Evolutionary conservation across 2,797 vertebrate genomes (phyloP), one percentile per base, ranked within the genome.

Genomic region (Helarctos malayanus): DNA sequence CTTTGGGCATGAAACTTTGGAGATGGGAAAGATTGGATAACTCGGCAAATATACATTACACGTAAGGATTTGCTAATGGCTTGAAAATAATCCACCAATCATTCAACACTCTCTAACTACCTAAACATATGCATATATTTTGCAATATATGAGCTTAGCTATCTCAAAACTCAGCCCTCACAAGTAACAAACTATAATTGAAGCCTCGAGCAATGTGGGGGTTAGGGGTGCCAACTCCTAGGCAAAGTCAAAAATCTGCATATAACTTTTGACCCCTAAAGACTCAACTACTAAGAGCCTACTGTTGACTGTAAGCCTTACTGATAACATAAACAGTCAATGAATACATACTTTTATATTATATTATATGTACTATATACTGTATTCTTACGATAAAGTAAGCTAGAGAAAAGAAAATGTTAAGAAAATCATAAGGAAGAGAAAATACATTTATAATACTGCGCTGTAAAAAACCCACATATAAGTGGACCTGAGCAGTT

Each of bases 151-250:
- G 86, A 87, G 25, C 19, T 88, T 63, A 80, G 45, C 5, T 84
- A 35, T 95, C 25, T 61, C 35, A 94, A 61, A 86, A 89, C 63
- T 92, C 49, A 94, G 16, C 65, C 29, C 21, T 94, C 45, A 92
- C 54, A 56, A 91, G 49, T 57, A 89, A 85, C 38, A 49, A 80
- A 81, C 59, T 57, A 32, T 27, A 75, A 47, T 2, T 75, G 27
- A 75, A 75, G 25, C 27, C 27, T 75, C 16, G 2, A 18, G 15
- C 73, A 75, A 32, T 49, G 71, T 47, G 25, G 41, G 41, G 41
- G 71, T 29, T 75, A 47, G 41, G 25, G 41, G 7, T 47, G 25
- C 25, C 41, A 75, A 75, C 27, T 75, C 15, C 45, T 7, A 4
- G 18, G 73, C 27, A 32, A 75, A 75, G 15, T 32, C 14, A 75